A percentile compares a stretch with the other conserved stretches of the same genome.
Conservation (phyloP, 2,113 vertebrate genomes). For the Poecile atricapillus region DNA sequence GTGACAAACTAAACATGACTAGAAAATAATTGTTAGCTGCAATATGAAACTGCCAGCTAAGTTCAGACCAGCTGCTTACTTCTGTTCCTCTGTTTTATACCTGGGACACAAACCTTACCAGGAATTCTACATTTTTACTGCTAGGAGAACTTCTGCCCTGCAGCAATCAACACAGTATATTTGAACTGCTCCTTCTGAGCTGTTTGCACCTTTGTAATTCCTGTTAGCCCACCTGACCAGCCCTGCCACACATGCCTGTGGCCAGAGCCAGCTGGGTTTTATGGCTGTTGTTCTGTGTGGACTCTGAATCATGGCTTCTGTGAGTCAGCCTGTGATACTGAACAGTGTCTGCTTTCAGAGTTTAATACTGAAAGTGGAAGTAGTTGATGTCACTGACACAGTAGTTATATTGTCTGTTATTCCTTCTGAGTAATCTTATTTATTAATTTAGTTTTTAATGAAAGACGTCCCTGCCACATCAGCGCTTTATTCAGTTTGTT, state of each 20-base stretch:
- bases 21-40: not conserved
- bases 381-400: not conserved
- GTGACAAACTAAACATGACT: not conserved
- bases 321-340: not conserved
- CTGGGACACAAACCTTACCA: not conserved
- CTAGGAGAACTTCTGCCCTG: not conserved
- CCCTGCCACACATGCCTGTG: not conserved
- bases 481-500: not conserved
- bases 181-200: not conserved
- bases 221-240: not conserved
- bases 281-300: not conserved
- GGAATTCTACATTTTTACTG: not conserved
- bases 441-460: not conserved
- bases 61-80: not conserved
- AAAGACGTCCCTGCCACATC: not conserved
- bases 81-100: not conserved
- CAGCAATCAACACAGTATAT: not conserved
- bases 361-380: slow-evolving; percentile 40
- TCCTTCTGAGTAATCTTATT: not conserved
- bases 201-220: not conserved
- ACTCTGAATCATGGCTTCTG: not conserved
- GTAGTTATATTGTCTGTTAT: not conserved
- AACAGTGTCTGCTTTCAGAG: not conserved
- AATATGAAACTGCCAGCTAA: not conserved
- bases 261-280: not conserved